Conservation (phyloP, 2,888 invertebrate genomes). For the Monopis laevigella region DNA sequence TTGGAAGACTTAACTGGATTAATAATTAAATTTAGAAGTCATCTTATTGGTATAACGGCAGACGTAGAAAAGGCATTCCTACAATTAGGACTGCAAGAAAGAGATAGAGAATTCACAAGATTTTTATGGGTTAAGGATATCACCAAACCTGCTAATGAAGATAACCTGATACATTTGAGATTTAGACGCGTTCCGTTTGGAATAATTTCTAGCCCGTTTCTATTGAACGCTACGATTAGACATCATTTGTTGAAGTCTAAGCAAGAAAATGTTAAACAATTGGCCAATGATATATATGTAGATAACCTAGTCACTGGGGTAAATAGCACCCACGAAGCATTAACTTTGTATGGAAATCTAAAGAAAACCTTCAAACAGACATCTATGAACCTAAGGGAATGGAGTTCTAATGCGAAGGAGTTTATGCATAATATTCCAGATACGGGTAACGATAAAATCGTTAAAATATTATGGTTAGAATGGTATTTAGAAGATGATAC, state of each 20-base stretch:
- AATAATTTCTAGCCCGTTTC: conserved; percentile 8
- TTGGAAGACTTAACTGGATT: not conserved
- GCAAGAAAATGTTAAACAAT: not conserved
- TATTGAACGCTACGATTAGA: conserved; percentile 2
- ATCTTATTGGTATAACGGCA: not conserved
- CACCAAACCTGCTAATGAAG: not conserved
- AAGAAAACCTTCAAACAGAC: too few species aligned
- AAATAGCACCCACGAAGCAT: not conserved
- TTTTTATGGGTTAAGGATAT: conserved; percentile 1
- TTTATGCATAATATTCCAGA: too few species aligned
- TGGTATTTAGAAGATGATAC: too few species aligned
- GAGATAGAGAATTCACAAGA: conserved; percentile 2
- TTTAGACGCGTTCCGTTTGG: conserved; percentile 7
- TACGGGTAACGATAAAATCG: too few species aligned
- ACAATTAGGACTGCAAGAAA: not conserved
- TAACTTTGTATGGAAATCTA: too few species aligned
- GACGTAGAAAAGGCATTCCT: too few species aligned
- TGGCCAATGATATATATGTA: not conserved
- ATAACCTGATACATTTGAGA: not conserved
- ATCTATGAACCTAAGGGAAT: too few species aligned
- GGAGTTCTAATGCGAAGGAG: too few species aligned
- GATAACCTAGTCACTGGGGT: not conserved
- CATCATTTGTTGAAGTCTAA: not conserved
- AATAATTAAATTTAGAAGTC: not conserved
- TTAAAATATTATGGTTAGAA: too few species aligned